phyloP scores from a whole-genome alignment of 2,797 vertebrate species.

The Antrozous pallidus region DNA sequence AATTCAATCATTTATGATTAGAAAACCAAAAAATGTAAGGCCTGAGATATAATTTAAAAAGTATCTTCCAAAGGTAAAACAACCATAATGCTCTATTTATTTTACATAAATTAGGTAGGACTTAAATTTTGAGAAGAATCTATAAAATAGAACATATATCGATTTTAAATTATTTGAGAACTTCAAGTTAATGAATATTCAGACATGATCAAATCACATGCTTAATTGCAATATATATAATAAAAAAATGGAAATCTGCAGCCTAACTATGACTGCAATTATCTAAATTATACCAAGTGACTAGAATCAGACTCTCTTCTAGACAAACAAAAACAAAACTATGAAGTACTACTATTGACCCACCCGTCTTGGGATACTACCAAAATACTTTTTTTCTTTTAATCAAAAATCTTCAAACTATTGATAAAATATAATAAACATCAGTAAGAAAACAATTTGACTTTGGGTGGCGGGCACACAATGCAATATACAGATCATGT shows the following conservation, averaged over 20 bases:
- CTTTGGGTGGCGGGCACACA: neutral
- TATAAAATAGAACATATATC: conserved; percentile 5
- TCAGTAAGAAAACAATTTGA: neutral
- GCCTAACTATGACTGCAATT: neutral
- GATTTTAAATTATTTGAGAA: conserved; percentile 51
- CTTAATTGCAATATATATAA: neutral
- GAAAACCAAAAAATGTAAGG: neutral
- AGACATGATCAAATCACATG: conserved; percentile 18
- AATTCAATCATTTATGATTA: conserved; percentile 13
- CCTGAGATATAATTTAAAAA: conserved; percentile 38
- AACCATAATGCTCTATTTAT: neutral
- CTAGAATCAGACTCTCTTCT: neutral
- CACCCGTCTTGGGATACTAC: neutral
- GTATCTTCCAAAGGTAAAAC: conserved; percentile 33
- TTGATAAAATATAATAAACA: neutral
- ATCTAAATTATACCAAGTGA: neutral
- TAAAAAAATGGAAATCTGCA: neutral
- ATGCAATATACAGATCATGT: neutral
- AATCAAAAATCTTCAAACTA: conserved; percentile 5
- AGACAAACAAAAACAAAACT: neutral
- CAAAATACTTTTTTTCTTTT: neutral
- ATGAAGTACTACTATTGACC: neutral
- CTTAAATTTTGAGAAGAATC: conserved; percentile 32
- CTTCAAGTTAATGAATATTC: neutral
- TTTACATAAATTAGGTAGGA: conserved; percentile 28